Evolutionary conservation across 2,888 invertebrate species (phyloP), one percentile per base, ranked within the genome.

Genomic region (Caenorhabditis sp.): DNA sequence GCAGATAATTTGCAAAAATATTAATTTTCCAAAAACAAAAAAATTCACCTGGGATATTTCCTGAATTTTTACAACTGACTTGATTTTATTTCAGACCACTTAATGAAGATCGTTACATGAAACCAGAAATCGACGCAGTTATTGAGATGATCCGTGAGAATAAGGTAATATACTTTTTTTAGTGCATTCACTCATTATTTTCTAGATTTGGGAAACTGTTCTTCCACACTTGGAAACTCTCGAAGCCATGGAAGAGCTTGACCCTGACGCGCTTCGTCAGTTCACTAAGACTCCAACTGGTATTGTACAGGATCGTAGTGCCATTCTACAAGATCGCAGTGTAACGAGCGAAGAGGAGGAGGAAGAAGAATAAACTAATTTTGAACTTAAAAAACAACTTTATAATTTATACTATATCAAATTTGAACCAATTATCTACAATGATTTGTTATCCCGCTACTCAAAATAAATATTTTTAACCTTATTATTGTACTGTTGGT

Each of bases 41-140:
- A n/a, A n/a, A n/a, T n/a, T n/a, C n/a, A n/a, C n/a, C n/a, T n/a
- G n/a, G n/a, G n/a, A n/a, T n/a, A n/a, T n/a, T n/a, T n/a, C n/a
- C n/a, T n/a, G n/a, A n/a, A n/a, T n/a, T n/a, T n/a, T n/a, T n/a
- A n/a, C n/a, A n/a, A n/a, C n/a, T n/a, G n/a, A n/a, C n/a, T n/a
- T n/a, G 43, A 56, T 17, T 14, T 59, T 53, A 63, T 82, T 88
- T 17, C 82, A 91, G 91, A 50, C 89, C 91, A 5, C 91, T 91
- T 90, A 91, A 91, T 67, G 90, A 90, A 77, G 92, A 92, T 84
- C 89, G 92, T 4, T 91, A 89, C 84, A 91, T 92, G 91, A 89
- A 92, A 0, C 92, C 92, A 0, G 92, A 92, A 83, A 92, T 92
- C 66, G 91, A 91, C 63, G 90, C 90, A 4, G 91, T 89, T 1